These are phyloP conservation scores for Ptilonorhynchus violaceus DNA, from an alignment of 2,113 vertebrate species.

Conservation along the genomic window DNA sequence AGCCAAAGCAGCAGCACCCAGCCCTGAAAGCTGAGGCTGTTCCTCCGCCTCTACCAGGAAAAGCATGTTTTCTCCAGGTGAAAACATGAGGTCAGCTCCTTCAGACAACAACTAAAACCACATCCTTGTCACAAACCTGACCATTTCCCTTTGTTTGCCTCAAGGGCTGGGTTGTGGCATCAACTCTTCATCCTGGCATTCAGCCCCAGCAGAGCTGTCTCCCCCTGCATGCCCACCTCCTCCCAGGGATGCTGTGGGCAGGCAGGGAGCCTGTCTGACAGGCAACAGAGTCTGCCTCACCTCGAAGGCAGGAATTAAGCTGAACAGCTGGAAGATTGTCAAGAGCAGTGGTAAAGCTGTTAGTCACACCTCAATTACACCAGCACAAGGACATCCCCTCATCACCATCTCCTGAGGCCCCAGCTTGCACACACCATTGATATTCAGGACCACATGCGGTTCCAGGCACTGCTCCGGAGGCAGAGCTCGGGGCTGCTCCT, in stretches of 20 bases:
- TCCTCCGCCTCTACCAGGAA: not conserved
- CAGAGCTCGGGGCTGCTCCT: not conserved
- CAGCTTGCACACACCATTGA: not conserved
- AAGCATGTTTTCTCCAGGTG: constrained; percentile 26
- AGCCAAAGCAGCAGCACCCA: not conserved
- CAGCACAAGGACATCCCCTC: constrained; percentile 28
- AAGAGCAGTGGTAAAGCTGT: constrained; percentile 10
- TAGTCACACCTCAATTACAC: constrained; percentile 14
- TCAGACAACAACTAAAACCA: not conserved
- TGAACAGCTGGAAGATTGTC: not conserved
- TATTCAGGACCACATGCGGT: not conserved
- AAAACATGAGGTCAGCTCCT: constrained; percentile 39
- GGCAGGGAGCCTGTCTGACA: not conserved
- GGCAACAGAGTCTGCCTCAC: not conserved
- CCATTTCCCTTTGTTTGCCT: not conserved
- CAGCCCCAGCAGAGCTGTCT: not conserved
- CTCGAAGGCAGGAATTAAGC: not conserved
- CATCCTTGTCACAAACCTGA: not conserved
- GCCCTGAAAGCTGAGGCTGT: not conserved
- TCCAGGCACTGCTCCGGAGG: not conserved
- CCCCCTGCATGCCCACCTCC: not conserved
- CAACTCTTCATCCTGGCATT: not conserved
- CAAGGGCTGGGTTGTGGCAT: not conserved
- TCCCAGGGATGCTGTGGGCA: not conserved
- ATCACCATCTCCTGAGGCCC: not conserved